These are phyloP conservation scores for Clostera curtula DNA, from an alignment of 2,888 invertebrate genomes.

Conservation along the genomic window DNA sequence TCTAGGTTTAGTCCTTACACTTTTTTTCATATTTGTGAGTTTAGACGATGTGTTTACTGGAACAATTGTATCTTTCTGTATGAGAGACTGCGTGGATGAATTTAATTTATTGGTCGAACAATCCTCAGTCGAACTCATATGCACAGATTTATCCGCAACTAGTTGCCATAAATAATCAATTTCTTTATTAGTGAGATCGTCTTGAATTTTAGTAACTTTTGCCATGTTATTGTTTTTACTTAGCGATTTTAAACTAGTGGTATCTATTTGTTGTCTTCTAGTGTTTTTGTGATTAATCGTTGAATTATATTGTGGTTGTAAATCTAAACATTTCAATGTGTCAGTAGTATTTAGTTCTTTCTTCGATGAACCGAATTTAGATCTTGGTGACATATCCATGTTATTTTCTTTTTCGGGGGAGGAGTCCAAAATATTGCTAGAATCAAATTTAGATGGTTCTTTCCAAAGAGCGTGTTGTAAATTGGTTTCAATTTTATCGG, in stretches of 20 bases:
- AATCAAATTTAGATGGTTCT: constrained; percentile 60
- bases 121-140: constrained; percentile 44
- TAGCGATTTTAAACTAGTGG: constrained; percentile 33
- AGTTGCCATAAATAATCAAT: constrained; percentile 64
- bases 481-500: constrained; percentile 46
- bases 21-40: constrained; percentile 55
- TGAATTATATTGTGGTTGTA: constrained; percentile 22
- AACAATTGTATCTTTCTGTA: constrained; percentile 50
- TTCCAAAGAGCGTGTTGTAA: constrained; percentile 65
- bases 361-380: constrained; percentile 40
- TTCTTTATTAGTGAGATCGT: constrained; percentile 56
- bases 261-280: constrained; percentile 38
- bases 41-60: constrained; percentile 39
- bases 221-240: constrained; percentile 42
- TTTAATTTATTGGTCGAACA: constrained; percentile 50
- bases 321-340: constrained; percentile 19
- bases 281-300: constrained; percentile 35
- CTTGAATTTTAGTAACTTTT: constrained; percentile 38
- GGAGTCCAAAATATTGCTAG: constrained; percentile 60
- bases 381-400: constrained; percentile 33
- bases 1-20: constrained; percentile 56
- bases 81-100: constrained; percentile 61
- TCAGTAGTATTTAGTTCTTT: constrained; percentile 35
- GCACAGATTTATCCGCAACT: constrained; percentile 52
- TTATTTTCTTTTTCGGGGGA: constrained; percentile 59